A percentile compares a stretch with the other conserved stretches of the same genome.
phyloP scores from a whole-genome alignment of 1,140 invertebrate genomes.

The Babylonia areolata region DNA sequence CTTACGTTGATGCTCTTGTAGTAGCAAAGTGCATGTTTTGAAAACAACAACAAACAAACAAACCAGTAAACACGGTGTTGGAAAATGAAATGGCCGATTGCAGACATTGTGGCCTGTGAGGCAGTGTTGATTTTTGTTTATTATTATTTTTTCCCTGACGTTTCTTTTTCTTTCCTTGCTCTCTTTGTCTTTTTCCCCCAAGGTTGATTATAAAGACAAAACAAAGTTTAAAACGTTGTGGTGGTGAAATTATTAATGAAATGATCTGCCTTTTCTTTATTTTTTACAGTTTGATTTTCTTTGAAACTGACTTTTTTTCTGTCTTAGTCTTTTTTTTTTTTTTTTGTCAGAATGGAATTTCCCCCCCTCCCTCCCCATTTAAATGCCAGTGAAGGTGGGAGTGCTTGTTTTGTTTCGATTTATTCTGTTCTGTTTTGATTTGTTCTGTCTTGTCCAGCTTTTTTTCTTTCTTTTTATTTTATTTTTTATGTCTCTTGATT shows the following conservation, averaged over 20 bases:
- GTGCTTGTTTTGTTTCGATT: too few species aligned
- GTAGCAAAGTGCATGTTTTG: conserved; percentile 30
- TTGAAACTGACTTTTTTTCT: too few species aligned
- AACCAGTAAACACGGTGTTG: neutral
- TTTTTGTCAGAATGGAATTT: too few species aligned
- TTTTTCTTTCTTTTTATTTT: too few species aligned
- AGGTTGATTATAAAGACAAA: too few species aligned
- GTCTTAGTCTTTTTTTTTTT: neutral
- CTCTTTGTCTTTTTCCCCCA: neutral
- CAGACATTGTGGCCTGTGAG: neutral
- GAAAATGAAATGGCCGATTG: neutral
- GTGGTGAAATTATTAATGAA: neutral
- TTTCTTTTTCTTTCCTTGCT: neutral
- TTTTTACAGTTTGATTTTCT: neutral
- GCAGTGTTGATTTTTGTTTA: too few species aligned
- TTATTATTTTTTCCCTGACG: too few species aligned
- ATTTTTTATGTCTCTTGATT: too few species aligned
- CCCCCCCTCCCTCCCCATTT: too few species aligned
- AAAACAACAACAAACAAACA: neutral
- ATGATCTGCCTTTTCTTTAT: neutral
- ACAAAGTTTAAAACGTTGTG: neutral
- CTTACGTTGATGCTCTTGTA: conserved; percentile 37
- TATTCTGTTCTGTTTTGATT: too few species aligned
- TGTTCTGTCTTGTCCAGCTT: too few species aligned
- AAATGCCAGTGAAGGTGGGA: too few species aligned